Evolutionary conservation across 1,140 invertebrate genomes (phyloP).

Genomic region (Lepidurus packardi): DNA sequence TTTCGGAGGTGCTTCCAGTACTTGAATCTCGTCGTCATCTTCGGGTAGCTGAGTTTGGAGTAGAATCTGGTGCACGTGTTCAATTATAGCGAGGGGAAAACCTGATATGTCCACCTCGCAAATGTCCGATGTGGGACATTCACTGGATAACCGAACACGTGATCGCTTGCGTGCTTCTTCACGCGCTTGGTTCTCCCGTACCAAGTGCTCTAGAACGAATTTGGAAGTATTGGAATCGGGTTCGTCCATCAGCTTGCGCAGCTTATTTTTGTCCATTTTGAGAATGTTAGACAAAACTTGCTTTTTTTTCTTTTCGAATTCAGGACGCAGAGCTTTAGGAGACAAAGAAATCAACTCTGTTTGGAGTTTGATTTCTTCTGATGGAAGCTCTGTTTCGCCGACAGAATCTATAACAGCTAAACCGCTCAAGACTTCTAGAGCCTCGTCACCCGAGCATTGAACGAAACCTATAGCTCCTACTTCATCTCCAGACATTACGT

Average conservation of each 20-base stretch:
- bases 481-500: not conserved
- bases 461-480: not conserved
- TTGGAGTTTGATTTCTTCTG: not conserved
- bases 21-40: not conserved
- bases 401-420: not conserved
- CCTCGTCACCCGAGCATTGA: not conserved
- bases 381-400: not conserved
- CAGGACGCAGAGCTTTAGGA: not conserved
- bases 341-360: not conserved
- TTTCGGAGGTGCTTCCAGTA: not conserved
- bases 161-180: not conserved
- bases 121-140: not conserved
- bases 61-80: not conserved
- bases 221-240: slow-evolving; percentile 9
- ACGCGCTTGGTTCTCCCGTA: not conserved
- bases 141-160: not conserved
- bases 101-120: not conserved
- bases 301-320: not conserved
- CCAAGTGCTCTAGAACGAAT: not conserved
- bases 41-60: not conserved
- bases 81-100: not conserved
- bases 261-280: slow-evolving; percentile 13
- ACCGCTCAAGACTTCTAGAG: not conserved
- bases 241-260: slow-evolving; percentile 12
- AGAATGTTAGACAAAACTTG: slow-evolving; percentile 1